Conservation (phyloP, 2,113 vertebrate genomes). For the Oryzias curvinotus region DNA sequence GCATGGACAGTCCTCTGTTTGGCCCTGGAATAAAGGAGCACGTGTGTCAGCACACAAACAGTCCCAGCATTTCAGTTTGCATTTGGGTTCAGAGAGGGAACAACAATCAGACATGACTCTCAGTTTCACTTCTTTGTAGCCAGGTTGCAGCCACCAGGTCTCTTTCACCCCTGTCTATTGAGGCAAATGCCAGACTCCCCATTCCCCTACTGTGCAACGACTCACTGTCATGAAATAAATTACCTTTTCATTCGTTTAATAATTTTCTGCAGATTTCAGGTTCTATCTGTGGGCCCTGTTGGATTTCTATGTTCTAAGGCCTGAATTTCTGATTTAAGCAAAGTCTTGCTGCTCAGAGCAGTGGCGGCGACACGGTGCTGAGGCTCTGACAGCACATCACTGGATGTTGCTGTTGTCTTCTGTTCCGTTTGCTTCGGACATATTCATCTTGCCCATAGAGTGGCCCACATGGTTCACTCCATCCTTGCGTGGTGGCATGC, state of each 20-base stretch:
- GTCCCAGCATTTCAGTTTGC: constrained; percentile 55
- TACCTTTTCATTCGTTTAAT: constrained; percentile 55
- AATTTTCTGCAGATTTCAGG: constrained; percentile 70
- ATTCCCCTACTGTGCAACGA: constrained; percentile 55
- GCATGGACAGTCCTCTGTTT: constrained; percentile 62
- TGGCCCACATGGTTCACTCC: constrained; percentile 82
- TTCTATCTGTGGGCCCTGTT: constrained; percentile 65
- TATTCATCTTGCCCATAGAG: constrained; percentile 84
- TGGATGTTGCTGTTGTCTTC: constrained; percentile 84
- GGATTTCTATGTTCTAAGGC: constrained; percentile 73
- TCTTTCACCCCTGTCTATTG: constrained; percentile 27
- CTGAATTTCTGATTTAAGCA: constrained; percentile 74
- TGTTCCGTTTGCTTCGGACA: constrained; percentile 83
- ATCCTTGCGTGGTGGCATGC: constrained; percentile 82
- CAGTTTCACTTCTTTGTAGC: constrained; percentile 38
- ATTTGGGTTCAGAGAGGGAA: constrained; percentile 61
- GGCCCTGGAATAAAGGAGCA: constrained; percentile 65
- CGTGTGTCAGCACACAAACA: constrained; percentile 61
- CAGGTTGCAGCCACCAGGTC: constrained; percentile 39
- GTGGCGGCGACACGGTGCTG: constrained; percentile 49
- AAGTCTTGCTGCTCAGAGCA: constrained; percentile 66
- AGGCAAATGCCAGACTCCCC: constrained; percentile 47
- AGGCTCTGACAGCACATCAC: constrained; percentile 70
- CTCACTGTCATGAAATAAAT: constrained; percentile 65
- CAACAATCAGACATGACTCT: constrained; percentile 56